Conservation (phyloP, 2,797 vertebrate genomes). For the Molossus molossus region DNA sequence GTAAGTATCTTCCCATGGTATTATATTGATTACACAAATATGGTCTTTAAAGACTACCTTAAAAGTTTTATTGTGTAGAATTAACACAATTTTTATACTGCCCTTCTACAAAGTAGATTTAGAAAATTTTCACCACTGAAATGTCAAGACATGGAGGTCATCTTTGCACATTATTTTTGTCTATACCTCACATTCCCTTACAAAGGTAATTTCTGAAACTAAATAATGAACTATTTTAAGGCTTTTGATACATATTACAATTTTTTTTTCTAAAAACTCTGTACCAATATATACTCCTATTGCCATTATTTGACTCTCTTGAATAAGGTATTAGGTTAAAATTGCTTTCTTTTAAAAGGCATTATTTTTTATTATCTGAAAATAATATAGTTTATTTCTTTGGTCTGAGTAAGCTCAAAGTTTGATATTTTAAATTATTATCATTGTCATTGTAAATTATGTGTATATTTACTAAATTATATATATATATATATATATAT, state of each 20-base stretch:
- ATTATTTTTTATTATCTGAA: slow-evolving; percentile 42
- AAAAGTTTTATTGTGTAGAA: not conserved
- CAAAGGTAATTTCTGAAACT: not conserved
- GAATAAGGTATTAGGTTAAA: not conserved
- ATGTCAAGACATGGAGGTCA: not conserved
- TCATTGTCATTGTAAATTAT: not conserved
- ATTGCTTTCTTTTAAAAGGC: slow-evolving; percentile 39
- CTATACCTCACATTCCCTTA: not conserved
- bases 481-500: not conserved
- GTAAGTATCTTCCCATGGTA: not conserved
- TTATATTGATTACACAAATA: not conserved
- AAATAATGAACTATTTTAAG: not conserved
- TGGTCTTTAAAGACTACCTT: slow-evolving; percentile 23
- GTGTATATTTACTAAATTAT: not conserved
- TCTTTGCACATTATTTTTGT: not conserved
- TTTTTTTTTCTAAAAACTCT: not conserved
- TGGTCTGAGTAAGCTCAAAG: slow-evolving; percentile 30
- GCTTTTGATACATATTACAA: not conserved
- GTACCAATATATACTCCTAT: not conserved
- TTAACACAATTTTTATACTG: not conserved
- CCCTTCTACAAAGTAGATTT: not conserved
- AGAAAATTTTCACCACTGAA: not conserved
- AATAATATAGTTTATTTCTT: slow-evolving; percentile 20
- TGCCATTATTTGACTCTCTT: not conserved
- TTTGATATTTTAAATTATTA: slow-evolving; percentile 2